Base-by-base conservation (phyloP, 2,888 invertebrate species). In the Drosophila differens region DNA sequence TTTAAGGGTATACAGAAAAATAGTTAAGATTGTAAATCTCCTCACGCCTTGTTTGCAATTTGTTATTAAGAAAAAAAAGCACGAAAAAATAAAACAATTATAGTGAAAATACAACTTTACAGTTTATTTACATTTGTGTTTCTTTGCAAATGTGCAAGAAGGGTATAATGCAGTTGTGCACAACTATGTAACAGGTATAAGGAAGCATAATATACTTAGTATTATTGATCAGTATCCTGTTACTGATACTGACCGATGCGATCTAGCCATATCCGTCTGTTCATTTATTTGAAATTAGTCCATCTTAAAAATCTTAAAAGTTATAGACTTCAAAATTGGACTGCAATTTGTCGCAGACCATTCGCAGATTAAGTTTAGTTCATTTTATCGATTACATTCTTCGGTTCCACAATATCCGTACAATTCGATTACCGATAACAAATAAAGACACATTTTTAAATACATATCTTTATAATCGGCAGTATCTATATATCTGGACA, bases 41-140 rank as follows among this genome's bases (percentile, higher is more conserved):
- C 69, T 62, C 69, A 65, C 64, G 65, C 66, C 70, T 60, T 47
- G 63, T 64, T 74, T 74, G 65, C 69, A 66, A 72, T 70, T 71
- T 58, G 12, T 64, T 79, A 87, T 84, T 87, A 84, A 79, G 62
- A 44, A 41, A 41, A 41, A 58, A 53, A 53, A 1, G 16, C 19
- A 33, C 14, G 51, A 58, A 37, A 60, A 58, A 49, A 59, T 25
- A 35, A 41, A 39, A 49, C 0, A 35, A 41, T 22, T 52, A 4
- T 2, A 37, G 53, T 52, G 39, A 53, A 19, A 16, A 51, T 32
- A 65, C 49, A 35, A 14, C 25, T 52, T 54, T 41, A 52, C 65
- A 57, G 67, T 57, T 70, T 54, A 59, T 58, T 66, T 49, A 53
- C 41, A 55, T 59, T 39, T 62, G 51, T 30, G 0, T 47, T 25